Evolutionary conservation across 2,113 vertebrate genomes (phyloP).

Genomic region (Prietella phreatophila): DNA sequence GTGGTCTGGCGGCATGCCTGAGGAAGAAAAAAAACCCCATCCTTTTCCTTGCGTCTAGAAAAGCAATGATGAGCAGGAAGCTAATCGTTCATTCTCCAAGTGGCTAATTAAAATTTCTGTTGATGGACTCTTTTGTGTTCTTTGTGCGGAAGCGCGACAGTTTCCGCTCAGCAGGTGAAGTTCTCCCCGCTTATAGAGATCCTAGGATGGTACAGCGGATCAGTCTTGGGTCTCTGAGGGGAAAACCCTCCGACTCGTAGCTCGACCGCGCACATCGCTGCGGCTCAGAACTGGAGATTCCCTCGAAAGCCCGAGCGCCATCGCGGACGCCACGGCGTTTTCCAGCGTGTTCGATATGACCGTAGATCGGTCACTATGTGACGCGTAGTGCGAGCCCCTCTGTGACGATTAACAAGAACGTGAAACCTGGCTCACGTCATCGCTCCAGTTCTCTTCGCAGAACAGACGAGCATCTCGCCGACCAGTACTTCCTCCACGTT

Average conservation of each 20-base stretch:
- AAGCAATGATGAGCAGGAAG: conserved; percentile 58
- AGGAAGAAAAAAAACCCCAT: not conserved
- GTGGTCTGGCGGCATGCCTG: conserved; percentile 68
- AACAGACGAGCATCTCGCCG: not conserved
- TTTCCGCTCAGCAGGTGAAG: not conserved
- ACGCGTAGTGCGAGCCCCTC: not conserved
- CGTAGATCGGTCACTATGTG: too few species aligned
- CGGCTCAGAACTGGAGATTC: too few species aligned
- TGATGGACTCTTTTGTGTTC: conserved; percentile 57
- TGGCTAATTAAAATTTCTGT: conserved; percentile 73
- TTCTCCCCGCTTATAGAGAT: not conserved
- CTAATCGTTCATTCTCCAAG: conserved; percentile 65
- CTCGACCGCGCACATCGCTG: too few species aligned
- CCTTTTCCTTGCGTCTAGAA: conserved; percentile 60
- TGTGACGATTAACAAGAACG: not conserved
- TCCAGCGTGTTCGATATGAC: not conserved
- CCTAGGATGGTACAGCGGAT: not conserved
- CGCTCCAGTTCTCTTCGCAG: not conserved
- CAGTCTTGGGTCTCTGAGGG: not conserved
- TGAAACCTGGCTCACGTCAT: not conserved
- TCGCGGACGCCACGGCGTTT: not conserved
- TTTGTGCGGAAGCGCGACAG: not conserved
- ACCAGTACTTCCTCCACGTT: not conserved
- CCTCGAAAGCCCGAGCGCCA: not conserved
- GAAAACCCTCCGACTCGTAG: not conserved